These are phyloP conservation scores for Tenebrio molitor DNA, from an alignment of 1,140 invertebrate species.

Conservation along the genomic window DNA sequence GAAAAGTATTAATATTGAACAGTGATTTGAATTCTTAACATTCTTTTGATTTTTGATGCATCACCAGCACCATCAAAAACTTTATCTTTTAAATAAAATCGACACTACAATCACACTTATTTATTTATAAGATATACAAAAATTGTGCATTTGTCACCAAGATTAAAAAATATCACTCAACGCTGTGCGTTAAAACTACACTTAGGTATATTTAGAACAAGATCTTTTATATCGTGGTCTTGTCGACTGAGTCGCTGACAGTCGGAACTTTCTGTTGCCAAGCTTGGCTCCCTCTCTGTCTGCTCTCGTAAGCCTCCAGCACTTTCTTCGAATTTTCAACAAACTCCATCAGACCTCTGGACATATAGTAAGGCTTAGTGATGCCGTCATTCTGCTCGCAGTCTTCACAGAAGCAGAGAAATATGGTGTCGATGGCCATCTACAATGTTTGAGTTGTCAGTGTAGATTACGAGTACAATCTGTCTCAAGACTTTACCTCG, in stretches of 20 bases:
- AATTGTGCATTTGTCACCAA: no score
- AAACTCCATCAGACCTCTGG: conserved; percentile 79
- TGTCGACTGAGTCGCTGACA: conserved; percentile 21
- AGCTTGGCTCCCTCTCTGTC: conserved; percentile 9
- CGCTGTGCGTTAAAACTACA: conserved; percentile 14
- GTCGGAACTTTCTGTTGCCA: conserved; percentile 28
- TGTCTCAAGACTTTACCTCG: conserved; percentile 71
- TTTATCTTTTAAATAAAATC: no score
- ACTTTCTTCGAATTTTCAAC: conserved; percentile 77
- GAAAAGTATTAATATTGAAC: no score
- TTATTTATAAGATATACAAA: no score
- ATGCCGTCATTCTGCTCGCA: conserved; percentile 82
- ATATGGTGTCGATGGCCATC: conserved; percentile 88
- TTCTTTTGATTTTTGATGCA: no score
- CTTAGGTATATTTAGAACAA: no score
- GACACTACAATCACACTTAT: no score
- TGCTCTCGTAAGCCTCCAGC: conserved; percentile 57
- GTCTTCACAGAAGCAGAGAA: conserved; percentile 87
- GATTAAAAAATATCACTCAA: conserved; percentile 17
- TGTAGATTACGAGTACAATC: conserved; percentile 47
- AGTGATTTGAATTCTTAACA: no score
- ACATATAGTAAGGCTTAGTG: conserved; percentile 81
- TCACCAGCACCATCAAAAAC: no score
- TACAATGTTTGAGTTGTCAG: conserved; percentile 65
- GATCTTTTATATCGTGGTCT: no score